phyloP scores from a whole-genome alignment of 2,888 invertebrate genomes.

The Ariolimax columbianus region DNA sequence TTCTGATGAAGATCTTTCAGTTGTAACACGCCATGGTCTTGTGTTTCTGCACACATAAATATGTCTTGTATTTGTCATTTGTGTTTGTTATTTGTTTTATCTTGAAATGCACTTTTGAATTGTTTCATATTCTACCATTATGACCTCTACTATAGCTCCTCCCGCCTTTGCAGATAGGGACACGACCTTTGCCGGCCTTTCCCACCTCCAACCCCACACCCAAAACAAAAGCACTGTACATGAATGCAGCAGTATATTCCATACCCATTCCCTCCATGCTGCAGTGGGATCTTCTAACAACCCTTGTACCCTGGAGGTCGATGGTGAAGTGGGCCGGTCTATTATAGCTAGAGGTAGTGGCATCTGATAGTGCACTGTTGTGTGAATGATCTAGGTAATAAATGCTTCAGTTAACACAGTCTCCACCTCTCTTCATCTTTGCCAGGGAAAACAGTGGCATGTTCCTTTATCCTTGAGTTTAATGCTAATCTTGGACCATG shows the following conservation, averaged over 20 bases:
- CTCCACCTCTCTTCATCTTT: no score
- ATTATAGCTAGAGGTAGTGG: constrained; percentile 58
- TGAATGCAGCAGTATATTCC: constrained; percentile 65
- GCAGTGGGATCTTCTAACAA: constrained; percentile 52
- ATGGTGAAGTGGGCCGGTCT: constrained; percentile 59
- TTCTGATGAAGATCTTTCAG: no score
- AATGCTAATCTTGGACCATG: background rate
- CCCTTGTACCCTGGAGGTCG: constrained; percentile 63
- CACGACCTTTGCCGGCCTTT: constrained; percentile 13
- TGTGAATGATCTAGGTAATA: background rate
- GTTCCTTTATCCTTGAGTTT: no score
- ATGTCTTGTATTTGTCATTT: no score
- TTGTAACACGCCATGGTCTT: no score
- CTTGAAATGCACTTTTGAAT: background rate
- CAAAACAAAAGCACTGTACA: constrained; percentile 55
- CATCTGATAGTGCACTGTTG: constrained; percentile 28
- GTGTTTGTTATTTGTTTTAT: background rate
- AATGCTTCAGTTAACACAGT: no score
- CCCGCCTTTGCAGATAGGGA: constrained; percentile 45
- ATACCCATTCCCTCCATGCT: constrained; percentile 58
- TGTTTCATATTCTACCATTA: constrained; percentile 2
- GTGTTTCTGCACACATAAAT: no score
- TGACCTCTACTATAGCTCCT: constrained; percentile 49
- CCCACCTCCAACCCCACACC: constrained; percentile 50
- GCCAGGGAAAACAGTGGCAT: no score